phyloP scores from a whole-genome alignment of 2,797 vertebrate genomes.

The Falco concolor region DNA sequence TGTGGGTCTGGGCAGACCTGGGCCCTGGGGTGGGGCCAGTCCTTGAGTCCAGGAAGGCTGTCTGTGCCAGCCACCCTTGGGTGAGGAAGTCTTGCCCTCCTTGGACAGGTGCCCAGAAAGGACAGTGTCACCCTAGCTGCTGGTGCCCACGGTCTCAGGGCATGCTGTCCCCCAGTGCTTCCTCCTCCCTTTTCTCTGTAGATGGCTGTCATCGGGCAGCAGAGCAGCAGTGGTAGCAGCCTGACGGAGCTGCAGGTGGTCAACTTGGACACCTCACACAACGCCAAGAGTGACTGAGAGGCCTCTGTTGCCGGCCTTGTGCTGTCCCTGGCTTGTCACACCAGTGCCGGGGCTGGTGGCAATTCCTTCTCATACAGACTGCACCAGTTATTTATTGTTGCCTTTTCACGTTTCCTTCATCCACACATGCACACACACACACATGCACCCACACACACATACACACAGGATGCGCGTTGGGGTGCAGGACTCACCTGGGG shows the following conservation, averaged over 20 bases:
- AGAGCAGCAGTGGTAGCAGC: conserved; percentile 90
- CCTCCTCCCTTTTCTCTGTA: conserved; percentile 58
- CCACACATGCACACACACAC: conserved; percentile 71
- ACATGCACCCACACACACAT: conserved; percentile 49
- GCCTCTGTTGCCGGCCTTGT: conserved; percentile 53
- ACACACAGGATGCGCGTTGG: conserved; percentile 42
- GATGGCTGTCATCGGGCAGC: conserved; percentile 97
- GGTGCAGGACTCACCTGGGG: conserved; percentile 69
- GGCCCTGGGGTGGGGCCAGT: neutral
- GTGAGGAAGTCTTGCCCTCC: neutral
- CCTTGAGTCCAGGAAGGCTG: neutral
- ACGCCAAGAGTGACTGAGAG: conserved; percentile 88
- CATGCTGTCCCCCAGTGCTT: neutral
- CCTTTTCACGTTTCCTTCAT: conserved; percentile 87
- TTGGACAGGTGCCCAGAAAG: neutral
- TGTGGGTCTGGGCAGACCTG: neutral
- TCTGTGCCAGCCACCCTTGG: neutral
- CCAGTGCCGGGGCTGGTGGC: neutral
- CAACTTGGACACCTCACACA: conserved; percentile 88
- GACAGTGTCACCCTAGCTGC: neutral
- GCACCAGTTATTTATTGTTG: conserved; percentile 94
- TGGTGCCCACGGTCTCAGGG: neutral
- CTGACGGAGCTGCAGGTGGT: conserved; percentile 96
- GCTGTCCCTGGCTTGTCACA: neutral
- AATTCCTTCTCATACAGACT: conserved; percentile 67